Base-by-base conservation (phyloP, 2,113 vertebrate species). In the Asarcornis scutulata region DNA sequence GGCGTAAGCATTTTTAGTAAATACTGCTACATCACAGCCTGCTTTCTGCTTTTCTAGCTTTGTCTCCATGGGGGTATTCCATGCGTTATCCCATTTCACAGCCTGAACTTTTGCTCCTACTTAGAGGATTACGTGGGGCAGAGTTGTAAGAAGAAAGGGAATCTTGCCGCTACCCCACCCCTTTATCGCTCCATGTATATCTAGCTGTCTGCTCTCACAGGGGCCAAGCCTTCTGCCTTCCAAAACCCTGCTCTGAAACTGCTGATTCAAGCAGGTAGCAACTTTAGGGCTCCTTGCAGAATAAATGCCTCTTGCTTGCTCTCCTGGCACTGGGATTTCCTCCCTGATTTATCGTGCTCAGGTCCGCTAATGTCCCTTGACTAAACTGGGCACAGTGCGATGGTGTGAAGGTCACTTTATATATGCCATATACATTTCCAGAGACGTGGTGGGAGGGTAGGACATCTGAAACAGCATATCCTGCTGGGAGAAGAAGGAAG, bases 291-390 rank as follows among this genome's bases (percentile, higher is more conserved):
- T 94, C 95, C 89, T 95, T 72, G 73, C 3, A 40, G 96, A 95
- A 89, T 95, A 93, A 94, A 81, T 40, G 75, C 62, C 83, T 92
- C 88, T 90, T 64, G 27, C 25, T 17, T 68, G 72, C 92, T 96
- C 79, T 94, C 83, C 66, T 88, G 93, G 94, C 96, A 87, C 66
- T 62, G 93, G 96, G 93, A 78, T 97, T 97, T 97, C 94, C 92
- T 95, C 75, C 95, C 88, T 97, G 97, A 98, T 98, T 97, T 98
- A 97, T 97, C 86, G 73, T 86, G 96, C 94, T 96, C 75, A 31
- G 92, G 93, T 96, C 95, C 90, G 89, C 97, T 95, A 96, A 92
- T 20, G 60, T 96, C 55, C 87, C 92, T 87, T 85, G 91, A 87
- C 92, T 86, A 76, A 89, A 74, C 12, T 22, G 67, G 56, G 85